Conservation (phyloP, 1,140 invertebrate species). For the Penaeus vannamei region DNA sequence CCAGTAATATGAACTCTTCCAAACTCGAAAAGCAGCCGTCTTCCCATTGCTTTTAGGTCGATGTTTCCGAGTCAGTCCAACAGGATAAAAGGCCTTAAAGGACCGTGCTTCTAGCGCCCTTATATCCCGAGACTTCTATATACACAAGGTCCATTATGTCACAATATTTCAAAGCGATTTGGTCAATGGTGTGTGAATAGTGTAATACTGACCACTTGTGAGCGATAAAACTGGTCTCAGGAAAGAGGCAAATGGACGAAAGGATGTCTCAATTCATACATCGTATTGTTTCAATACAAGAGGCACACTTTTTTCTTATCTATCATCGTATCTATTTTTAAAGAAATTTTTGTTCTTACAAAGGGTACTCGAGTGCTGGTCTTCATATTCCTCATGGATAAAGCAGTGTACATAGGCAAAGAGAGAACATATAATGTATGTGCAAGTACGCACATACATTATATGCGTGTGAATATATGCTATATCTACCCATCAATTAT, state of each 20-base stretch:
- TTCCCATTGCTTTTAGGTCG: no score
- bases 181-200: conserved; percentile 62
- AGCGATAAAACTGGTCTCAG: conserved; percentile 62
- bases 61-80: no score
- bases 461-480: conserved; percentile 26
- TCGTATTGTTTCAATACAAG: conserved; percentile 16
- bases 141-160: conserved; percentile 54
- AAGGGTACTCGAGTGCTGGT: no score
- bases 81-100: no score
- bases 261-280: conserved; percentile 28
- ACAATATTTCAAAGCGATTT: conserved; percentile 64
- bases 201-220: conserved; percentile 62
- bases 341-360: no score
- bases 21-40: no score
- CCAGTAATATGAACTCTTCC: no score
- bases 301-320: not conserved
- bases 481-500: no score
- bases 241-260: conserved; percentile 42
- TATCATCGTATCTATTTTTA: not conserved
- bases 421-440: conserved; percentile 2
- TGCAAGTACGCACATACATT: not conserved
- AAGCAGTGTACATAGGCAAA: not conserved
- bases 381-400: not conserved
- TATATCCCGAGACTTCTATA: conserved; percentile 37
- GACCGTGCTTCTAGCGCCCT: no score